phyloP scores from a whole-genome alignment of 1,140 invertebrate genomes.

The Teleogryllus occipitalis region DNA sequence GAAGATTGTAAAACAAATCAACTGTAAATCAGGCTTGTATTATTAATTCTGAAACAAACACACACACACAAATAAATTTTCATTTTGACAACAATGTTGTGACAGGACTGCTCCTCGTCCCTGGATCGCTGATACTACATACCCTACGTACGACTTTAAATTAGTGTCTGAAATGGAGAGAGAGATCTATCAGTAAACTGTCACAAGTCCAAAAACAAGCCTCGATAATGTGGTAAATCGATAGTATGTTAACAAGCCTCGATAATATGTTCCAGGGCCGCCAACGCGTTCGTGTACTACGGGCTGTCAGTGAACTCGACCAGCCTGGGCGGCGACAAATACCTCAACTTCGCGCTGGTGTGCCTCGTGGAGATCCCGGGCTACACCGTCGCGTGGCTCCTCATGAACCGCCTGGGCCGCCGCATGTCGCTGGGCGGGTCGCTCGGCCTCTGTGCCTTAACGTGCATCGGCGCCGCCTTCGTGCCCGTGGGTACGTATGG shows the following conservation, averaged over 20 bases:
- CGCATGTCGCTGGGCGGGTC: slow-evolving; percentile 40
- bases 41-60: no score
- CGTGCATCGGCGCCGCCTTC: slow-evolving; percentile 41
- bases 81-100: no score
- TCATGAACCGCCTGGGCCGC: slow-evolving; percentile 49
- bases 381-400: slow-evolving; percentile 44
- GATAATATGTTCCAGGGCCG: slow-evolving; percentile 45
- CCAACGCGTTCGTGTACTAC: slow-evolving; percentile 62
- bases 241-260: no score
- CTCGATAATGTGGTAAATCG: slow-evolving; percentile 25
- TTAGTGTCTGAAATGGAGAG: no score
- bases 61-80: no score
- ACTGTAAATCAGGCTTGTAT: no score
- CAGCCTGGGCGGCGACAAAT: slow-evolving; percentile 54
- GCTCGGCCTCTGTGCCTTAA: slow-evolving; percentile 45
- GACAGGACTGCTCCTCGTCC: no score
- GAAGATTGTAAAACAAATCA: no score
- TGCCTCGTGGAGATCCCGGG: slow-evolving; percentile 51
- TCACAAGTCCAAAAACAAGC: no score
- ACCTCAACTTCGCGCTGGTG: slow-evolving; percentile 48
- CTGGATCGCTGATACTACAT: no score
- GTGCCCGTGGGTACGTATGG: slow-evolving; percentile 15
- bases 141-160: no score
- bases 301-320: slow-evolving; percentile 61
- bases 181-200: no score